Conservation (phyloP, 2,797 vertebrate genomes). For the Nyctibius grandis region DNA sequence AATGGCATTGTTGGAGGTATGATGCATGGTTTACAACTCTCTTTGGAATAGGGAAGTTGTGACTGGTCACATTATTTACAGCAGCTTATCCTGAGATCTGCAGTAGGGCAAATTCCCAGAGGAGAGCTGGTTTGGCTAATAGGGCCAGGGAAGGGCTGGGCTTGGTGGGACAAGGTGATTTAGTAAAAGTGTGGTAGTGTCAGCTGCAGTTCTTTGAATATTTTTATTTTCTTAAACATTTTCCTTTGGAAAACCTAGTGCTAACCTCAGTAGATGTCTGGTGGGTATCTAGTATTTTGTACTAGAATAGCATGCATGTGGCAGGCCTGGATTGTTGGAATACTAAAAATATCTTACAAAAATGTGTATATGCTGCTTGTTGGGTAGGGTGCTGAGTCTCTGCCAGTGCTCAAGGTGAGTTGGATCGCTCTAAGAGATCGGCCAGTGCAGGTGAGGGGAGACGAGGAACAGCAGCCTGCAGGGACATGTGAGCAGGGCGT, state of each 20-base stretch:
- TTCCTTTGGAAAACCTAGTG: background rate
- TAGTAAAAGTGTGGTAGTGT: background rate
- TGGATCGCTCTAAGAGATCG: no score
- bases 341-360: background rate
- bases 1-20: conserved; percentile 60
- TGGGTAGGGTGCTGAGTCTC: no score
- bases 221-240: background rate
- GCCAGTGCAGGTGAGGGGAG: no score
- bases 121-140: background rate
- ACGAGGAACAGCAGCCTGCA: no score
- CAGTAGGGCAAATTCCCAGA: background rate
- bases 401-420: no score
- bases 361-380: background rate
- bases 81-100: background rate
- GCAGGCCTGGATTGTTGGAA: background rate
- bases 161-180: background rate
- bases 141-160: background rate
- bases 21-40: background rate
- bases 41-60: background rate
- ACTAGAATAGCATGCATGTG: background rate
- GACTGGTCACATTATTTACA: background rate
- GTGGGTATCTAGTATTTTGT: background rate
- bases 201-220: background rate
- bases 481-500: no score
- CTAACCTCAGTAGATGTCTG: background rate